Evolutionary conservation across 2,888 invertebrate species (phyloP).

Genomic region (Xylota segnis): DNA sequence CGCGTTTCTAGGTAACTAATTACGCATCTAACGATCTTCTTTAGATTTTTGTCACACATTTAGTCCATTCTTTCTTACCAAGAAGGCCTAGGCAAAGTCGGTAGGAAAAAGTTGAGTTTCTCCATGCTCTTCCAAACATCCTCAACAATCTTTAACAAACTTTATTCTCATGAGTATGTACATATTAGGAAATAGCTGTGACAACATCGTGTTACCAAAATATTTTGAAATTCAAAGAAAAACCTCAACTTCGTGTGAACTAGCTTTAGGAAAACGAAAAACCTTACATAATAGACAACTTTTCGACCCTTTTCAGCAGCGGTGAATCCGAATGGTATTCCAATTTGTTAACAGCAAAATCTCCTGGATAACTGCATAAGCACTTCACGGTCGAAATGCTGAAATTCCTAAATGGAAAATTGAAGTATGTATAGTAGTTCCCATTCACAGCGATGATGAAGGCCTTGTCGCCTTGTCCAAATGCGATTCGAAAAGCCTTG

Average conservation of each 20-base stretch:
- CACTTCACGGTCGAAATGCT: slow-evolving; percentile 83
- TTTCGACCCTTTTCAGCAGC: slow-evolving; percentile 82
- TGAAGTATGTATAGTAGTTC: slow-evolving; percentile 83
- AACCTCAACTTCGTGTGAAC: too few species aligned
- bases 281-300: slow-evolving; percentile 81
- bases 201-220: not conserved
- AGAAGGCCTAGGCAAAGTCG: too few species aligned
- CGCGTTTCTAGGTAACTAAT: too few species aligned
- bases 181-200: not conserved
- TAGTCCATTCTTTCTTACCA: too few species aligned
- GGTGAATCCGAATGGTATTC: slow-evolving; percentile 84
- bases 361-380: slow-evolving; percentile 82
- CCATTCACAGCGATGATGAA: slow-evolving; percentile 84
- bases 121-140: too few species aligned
- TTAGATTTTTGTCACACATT: too few species aligned
- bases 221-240: not conserved
- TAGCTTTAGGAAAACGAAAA: not conserved
- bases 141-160: too few species aligned
- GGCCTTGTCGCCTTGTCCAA: slow-evolving; percentile 83
- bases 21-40: too few species aligned
- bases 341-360: slow-evolving; percentile 81
- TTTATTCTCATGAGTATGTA: not conserved
- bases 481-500: slow-evolving; percentile 83
- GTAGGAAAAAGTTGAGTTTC: too few species aligned
- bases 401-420: slow-evolving; percentile 82